Base-by-base conservation (phyloP, 53 echinoderm and acorn worm species). In the Paelopatides confundens region DNA sequence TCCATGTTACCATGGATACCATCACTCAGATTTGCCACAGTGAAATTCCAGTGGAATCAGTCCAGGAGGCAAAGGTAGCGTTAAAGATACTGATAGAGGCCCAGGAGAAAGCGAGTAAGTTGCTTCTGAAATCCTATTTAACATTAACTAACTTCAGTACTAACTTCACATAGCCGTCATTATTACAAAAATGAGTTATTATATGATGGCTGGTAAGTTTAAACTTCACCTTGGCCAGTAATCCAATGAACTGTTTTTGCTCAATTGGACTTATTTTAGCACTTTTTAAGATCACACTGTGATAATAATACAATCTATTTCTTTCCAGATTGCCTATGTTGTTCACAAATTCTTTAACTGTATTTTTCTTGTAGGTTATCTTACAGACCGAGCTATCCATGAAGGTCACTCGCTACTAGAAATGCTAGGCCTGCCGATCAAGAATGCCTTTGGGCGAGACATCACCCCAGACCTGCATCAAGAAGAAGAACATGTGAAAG, bases 391-490 rank as follows among this genome's bases (percentile, higher is more conserved):
- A 32, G 92, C 95, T 35, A 95, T 91, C 26, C 90, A 88, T 11
- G 94, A 97, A 67, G 97, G 97, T 5, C 82, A 90, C 54, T 81
- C 92, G 58, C 63, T 95, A 28, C 87, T 97, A 62, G 95, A 95
- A 47, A 94, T 94, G 92, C 88, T 97, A 84, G 70, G 93, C 35
- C 86, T 93, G 18, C 95, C 92, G 2, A 86, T 95, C 86, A 95
- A 93, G 85, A 95, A 97, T 65, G 93, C 97, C 82, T 95, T 97
- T n/a, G 97, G 97, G 3, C 90, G 92, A 31, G 97, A 97, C 89
- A 94, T 95, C 90, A 93, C 95, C 15, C 97, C 97, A 15, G 81
- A 97, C 92, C 92, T 87, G 49, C 48, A 76, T 21, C 69, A 38
- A 11, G 92, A 93, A 62, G 92, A 86, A 26, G 18, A 58, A 58